Percentiles rank a stretch among this genome's conserved stretches.
Conservation (phyloP, 2,797 vertebrate genomes). For the Chaetophractus vellerosus region DNA sequence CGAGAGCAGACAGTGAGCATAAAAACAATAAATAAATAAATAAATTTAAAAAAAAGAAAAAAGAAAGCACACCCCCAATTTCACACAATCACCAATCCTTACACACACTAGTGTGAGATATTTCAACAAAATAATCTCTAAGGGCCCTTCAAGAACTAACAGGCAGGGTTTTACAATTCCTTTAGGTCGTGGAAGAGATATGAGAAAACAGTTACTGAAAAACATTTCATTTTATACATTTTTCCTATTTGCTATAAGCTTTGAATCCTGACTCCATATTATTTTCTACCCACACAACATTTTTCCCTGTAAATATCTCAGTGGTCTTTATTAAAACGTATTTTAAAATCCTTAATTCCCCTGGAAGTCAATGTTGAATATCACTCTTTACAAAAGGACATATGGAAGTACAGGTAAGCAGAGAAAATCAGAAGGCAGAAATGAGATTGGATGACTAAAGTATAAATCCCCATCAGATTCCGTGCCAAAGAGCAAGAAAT, state of each 20-base stretch:
- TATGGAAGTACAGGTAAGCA: background rate
- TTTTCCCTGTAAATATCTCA: constrained; percentile 60
- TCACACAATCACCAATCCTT: background rate
- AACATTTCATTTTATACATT: constrained; percentile 31
- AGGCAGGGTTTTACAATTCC: background rate
- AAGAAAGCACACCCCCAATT: background rate
- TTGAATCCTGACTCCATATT: background rate
- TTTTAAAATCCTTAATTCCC: constrained; percentile 1
- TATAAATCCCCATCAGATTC: background rate
- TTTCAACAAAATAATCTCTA: background rate
- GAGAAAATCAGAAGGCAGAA: constrained; percentile 28
- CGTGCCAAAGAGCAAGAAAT: constrained; percentile 8
- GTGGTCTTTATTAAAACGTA: background rate
- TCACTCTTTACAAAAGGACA: background rate
- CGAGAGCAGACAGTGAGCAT: too few species aligned
- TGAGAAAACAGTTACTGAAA: background rate
- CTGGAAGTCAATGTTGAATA: background rate
- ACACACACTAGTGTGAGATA: background rate
- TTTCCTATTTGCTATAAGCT: constrained; percentile 18
- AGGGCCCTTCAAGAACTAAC: background rate
- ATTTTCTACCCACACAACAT: constrained; percentile 20
- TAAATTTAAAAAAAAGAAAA: too few species aligned
- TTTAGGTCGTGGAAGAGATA: background rate
- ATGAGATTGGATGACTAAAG: background rate
- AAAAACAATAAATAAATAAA: too few species aligned